These are phyloP conservation scores for Campoplex nolae DNA, from an alignment of 2,888 invertebrate species.

Conservation along the genomic window DNA sequence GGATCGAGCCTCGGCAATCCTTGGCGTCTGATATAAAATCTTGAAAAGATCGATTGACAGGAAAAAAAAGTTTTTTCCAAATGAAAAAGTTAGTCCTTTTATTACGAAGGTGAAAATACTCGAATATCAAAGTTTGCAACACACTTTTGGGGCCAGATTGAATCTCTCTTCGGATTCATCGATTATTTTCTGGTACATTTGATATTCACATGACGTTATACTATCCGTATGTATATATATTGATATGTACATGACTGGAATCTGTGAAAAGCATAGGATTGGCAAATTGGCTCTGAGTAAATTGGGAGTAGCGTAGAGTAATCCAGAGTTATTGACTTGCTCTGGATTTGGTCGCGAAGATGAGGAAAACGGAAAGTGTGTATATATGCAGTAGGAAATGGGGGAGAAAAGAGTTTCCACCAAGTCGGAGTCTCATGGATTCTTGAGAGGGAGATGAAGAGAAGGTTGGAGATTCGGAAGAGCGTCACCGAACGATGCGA, in stretches of 20 bases:
- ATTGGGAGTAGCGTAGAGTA: constrained; percentile 64
- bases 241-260: constrained; percentile 43
- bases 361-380: constrained; percentile 54
- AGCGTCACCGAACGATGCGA: constrained; percentile 65
- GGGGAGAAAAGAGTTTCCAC: constrained; percentile 64
- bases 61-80: background rate
- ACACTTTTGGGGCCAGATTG: constrained; percentile 11
- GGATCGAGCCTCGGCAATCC: background rate
- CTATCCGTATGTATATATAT: background rate
- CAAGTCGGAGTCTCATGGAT: constrained; percentile 60
- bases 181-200: constrained; percentile 40
- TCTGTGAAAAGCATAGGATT: constrained; percentile 53
- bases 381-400: constrained; percentile 38
- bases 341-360: constrained; percentile 54
- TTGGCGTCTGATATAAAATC: background rate
- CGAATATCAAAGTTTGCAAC: background rate
- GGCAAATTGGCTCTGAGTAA: constrained; percentile 67
- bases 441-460: constrained; percentile 53
- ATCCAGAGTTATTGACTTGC: constrained; percentile 62
- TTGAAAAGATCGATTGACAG: background rate
- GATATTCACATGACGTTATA: constrained; percentile 46
- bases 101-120: background rate
- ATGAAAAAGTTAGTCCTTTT: background rate
- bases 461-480: constrained; percentile 43
- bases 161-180: constrained; percentile 12